These are phyloP conservation scores for Hypena proboscidalis DNA, from an alignment of 2,888 invertebrate species.

Conservation along the genomic window DNA sequence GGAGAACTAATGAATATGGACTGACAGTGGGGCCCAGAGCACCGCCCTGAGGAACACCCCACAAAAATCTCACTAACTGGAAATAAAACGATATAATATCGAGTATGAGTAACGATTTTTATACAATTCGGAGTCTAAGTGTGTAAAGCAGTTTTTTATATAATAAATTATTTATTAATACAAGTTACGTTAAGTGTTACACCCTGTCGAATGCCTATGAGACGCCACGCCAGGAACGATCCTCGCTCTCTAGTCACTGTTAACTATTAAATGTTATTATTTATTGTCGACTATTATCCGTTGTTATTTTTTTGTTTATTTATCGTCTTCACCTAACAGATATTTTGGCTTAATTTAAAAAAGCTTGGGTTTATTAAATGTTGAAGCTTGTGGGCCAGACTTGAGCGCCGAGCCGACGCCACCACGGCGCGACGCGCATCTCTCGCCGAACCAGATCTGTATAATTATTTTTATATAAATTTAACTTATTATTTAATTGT, in stretches of 20 bases:
- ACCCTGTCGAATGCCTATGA: constrained; percentile 78
- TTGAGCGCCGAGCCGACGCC: constrained; percentile 56
- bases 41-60: constrained; percentile 60
- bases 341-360: constrained; percentile 69
- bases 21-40: constrained; percentile 62
- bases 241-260: constrained; percentile 79
- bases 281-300: constrained; percentile 57
- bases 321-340: constrained; percentile 72
- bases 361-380: constrained; percentile 78
- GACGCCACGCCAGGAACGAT: constrained; percentile 61
- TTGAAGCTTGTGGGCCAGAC: constrained; percentile 56
- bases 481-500: constrained; percentile 83
- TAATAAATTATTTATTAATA: constrained; percentile 76
- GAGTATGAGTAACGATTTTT: constrained; percentile 71
- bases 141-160: constrained; percentile 72
- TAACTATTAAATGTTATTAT: constrained; percentile 71
- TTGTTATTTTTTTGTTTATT: constrained; percentile 54
- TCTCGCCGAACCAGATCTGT: constrained; percentile 56
- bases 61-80: constrained; percentile 46
- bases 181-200: constrained; percentile 76
- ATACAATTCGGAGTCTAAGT: constrained; percentile 80
- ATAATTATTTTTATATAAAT: constrained; percentile 81
- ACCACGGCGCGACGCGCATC: constrained; percentile 60
- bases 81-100: constrained; percentile 57
- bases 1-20: constrained; percentile 64